Conservation (phyloP, 2,797 vertebrate species). For the Petrocephalus sullivani region DNA sequence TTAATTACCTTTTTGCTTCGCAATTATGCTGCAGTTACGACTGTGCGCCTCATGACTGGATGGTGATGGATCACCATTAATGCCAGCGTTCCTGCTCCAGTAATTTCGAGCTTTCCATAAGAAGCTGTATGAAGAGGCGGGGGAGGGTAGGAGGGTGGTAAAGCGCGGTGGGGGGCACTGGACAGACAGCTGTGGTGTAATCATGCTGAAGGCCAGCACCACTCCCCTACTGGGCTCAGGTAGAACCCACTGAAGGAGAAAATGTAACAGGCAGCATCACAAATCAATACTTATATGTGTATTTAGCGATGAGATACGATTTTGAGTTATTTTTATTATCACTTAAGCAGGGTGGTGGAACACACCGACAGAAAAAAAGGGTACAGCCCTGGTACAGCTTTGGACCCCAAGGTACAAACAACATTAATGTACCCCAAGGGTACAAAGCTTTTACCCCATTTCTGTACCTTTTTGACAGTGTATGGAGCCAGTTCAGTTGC, state of each 20-base stretch:
- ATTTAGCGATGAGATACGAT: background rate
- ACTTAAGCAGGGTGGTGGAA: background rate
- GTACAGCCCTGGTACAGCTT: background rate
- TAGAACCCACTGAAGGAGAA: background rate
- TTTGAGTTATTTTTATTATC: background rate
- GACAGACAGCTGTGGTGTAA: background rate
- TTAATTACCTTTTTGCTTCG: slow-evolving; percentile 12
- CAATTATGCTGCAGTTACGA: slow-evolving; percentile 13
- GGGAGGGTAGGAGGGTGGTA: background rate
- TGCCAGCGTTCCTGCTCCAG: background rate
- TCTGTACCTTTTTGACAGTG: background rate
- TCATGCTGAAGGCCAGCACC: background rate
- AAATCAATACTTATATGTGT: background rate
- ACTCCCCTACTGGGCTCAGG: background rate
- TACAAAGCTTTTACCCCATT: background rate
- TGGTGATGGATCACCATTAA: background rate
- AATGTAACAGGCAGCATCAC: background rate
- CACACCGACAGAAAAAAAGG: background rate
- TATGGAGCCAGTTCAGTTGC: background rate
- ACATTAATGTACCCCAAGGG: background rate
- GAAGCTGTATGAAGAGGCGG: background rate
- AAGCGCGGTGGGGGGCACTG: background rate
- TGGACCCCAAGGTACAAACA: background rate
- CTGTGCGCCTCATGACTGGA: background rate
- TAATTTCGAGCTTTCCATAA: background rate